Base-by-base conservation (phyloP, 2,888 invertebrate species). In the Ptychoptera albimana region DNA sequence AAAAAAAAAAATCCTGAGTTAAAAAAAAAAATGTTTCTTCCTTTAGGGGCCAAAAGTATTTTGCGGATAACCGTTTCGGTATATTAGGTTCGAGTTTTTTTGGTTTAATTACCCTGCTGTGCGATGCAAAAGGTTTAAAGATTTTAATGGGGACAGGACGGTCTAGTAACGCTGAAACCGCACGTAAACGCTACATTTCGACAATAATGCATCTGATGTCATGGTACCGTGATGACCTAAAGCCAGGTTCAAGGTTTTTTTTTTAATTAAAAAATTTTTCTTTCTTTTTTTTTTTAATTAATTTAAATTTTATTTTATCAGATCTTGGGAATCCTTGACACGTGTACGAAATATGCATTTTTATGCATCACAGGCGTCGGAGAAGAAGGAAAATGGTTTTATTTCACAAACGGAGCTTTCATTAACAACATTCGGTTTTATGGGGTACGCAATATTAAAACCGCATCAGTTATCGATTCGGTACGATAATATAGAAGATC, bases 221-320 rank as follows among this genome's bases (percentile, higher is more conserved):
- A 2, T 89, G 88, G 88, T 85, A 85, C 58, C 73, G 76, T 46
- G 64, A 75, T 31, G 76, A 81, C 45, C 71, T 83, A 30, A 72
- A 71, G 50, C 74, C 75, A 2, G 73, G 72, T 9, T 73, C 73
- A 43, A 61, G 59, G 79, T 78, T 59, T 45, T n/a, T 39, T 14
- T 6, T 65, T 70, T 66, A 12, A 23, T 23, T 36, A 46, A 36
- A 38, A 32, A 31, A 11, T 13, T 7, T 38, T 12, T 16, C 8
- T 31, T 23, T 23, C 7, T 5, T 23, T 23, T 23, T 5, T 23
- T 23, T 23, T 23, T 7, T 23, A n/a, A n/a, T n/a, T n/a, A n/a
- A n/a, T n/a, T n/a, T n/a, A n/a, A n/a, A n/a, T n/a, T n/a, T n/a
- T 34, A 7, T 34, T 11, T 4, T 8, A 34, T 34, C 9, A 34